phyloP scores from a whole-genome alignment of 1,140 invertebrate genomes.

The Mycetomoellerius zeteki region DNA sequence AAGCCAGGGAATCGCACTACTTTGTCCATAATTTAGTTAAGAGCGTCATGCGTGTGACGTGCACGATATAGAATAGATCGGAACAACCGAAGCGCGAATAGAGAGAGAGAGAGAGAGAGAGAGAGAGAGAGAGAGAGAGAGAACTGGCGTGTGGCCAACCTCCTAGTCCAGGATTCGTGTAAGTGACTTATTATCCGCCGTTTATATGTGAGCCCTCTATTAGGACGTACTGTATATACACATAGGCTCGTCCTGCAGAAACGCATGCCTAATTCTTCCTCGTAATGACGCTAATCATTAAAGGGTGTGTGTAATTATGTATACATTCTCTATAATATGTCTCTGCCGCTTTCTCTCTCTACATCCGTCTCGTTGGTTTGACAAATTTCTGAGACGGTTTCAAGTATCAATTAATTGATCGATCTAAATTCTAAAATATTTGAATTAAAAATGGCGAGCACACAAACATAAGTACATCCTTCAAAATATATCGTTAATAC shows the following conservation, averaged over 20 bases:
- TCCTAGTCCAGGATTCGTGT: constrained; percentile 81
- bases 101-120: constrained; percentile 46
- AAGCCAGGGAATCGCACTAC: constrained; percentile 82
- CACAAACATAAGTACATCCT: background rate
- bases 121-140: background rate
- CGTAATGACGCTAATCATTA: constrained; percentile 78
- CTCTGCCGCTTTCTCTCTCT: background rate
- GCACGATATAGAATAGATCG: constrained; percentile 86
- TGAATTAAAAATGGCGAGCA: background rate
- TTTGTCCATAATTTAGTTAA: constrained; percentile 87
- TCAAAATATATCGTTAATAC: background rate
- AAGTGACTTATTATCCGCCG: constrained; percentile 86
- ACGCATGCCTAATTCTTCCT: constrained; percentile 72
- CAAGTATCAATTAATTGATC: background rate
- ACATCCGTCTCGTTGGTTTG: background rate
- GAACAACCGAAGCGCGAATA: constrained; percentile 87
- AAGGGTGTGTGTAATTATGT: constrained; percentile 68
- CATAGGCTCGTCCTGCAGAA: constrained; percentile 49
- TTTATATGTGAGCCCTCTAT: constrained; percentile 82
- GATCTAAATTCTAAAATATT: background rate
- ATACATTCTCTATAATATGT: constrained; percentile 55
- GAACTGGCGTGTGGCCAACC: constrained; percentile 85
- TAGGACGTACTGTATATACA: constrained; percentile 62
- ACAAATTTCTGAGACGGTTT: background rate
- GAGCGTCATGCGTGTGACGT: constrained; percentile 86